phyloP scores from a whole-genome alignment of 2,113 vertebrate genomes.

The Parus major region DNA sequence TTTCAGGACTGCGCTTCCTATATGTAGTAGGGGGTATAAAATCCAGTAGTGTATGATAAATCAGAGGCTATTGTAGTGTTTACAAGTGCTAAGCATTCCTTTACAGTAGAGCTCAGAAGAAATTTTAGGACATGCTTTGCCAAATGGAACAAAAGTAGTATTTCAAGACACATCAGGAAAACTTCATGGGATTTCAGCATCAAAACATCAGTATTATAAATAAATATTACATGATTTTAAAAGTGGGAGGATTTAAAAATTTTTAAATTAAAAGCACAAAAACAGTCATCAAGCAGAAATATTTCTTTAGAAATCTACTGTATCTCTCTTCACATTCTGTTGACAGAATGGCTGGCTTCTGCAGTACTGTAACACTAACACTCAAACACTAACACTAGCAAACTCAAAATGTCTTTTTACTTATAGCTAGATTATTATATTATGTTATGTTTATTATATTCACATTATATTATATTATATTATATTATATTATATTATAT shows the following conservation, averaged over 20 bases:
- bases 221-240: not conserved
- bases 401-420: not conserved
- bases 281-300: not conserved
- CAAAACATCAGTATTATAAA: not conserved
- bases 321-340: not conserved
- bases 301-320: not conserved
- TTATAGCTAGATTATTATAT: not conserved
- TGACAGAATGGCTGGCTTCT: not conserved
- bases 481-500: too few relatives aligned
- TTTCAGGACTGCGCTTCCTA: not conserved
- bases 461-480: too few relatives aligned
- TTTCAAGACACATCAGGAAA: not conserved
- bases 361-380: not conserved
- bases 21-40: not conserved
- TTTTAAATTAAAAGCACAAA: not conserved
- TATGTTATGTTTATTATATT: too few relatives aligned
- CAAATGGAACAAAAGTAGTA: not conserved
- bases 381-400: not conserved
- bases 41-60: not conserved
- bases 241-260: not conserved
- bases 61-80: not conserved
- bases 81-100: not conserved
- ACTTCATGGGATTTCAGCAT: not conserved
- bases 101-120: not conserved
- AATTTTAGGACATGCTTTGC: not conserved